A percentile compares a stretch with the other conserved stretches of the same genome.
phyloP scores from a whole-genome alignment of 2,113 vertebrate genomes.

The Buteo buteo region DNA sequence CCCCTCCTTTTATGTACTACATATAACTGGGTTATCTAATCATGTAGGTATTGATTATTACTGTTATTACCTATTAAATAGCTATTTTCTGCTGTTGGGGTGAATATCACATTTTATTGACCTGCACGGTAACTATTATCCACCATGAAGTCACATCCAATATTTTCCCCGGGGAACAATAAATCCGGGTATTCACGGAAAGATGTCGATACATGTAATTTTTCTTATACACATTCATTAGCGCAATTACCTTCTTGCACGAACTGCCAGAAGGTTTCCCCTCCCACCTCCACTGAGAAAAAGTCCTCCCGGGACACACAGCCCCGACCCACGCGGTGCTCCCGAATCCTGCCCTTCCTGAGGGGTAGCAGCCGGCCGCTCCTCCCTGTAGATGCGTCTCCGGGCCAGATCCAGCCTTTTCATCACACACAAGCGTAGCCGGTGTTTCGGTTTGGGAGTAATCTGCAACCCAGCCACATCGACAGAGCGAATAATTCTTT shows the following conservation, averaged over 20 bases:
- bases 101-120: constrained; percentile 60
- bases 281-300: rapidly evolving
- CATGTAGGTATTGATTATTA: constrained; percentile 61
- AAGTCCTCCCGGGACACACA: neutral
- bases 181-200: constrained; percentile 34
- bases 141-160: constrained; percentile 30
- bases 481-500: neutral
- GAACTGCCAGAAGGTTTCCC: neutral
- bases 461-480: neutral
- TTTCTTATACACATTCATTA: constrained; percentile 39
- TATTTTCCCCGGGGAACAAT: constrained; percentile 46
- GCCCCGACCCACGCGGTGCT: rapidly evolving
- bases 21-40: constrained; percentile 54
- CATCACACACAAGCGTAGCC: neutral
- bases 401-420: neutral
- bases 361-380: neutral
- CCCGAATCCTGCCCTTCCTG: neutral
- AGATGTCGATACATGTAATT: constrained; percentile 5
- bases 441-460: neutral
- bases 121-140: constrained; percentile 36
- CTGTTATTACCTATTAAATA: constrained; percentile 67
- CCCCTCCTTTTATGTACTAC: constrained; percentile 17
- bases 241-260: neutral
- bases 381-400: rapidly evolving
- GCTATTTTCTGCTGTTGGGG: constrained; percentile 52